Conservation (phyloP, 2,797 vertebrate genomes). For the Buceros bicornis region DNA sequence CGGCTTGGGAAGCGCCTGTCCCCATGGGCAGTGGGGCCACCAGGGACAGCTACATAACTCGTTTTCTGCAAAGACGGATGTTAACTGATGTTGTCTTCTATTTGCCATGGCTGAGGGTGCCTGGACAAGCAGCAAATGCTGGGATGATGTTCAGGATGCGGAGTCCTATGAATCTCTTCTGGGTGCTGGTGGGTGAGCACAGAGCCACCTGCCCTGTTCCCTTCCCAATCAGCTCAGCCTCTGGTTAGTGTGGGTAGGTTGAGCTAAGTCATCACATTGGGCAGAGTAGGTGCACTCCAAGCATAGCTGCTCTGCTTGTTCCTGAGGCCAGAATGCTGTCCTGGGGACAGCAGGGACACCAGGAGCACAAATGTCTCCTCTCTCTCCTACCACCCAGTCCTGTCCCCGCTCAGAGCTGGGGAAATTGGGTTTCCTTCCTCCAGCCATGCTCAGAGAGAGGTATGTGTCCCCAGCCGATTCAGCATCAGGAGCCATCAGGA, state of each 20-base stretch:
- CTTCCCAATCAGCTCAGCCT: neutral
- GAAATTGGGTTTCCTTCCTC: neutral
- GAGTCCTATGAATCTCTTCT: neutral
- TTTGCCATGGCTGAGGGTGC: neutral
- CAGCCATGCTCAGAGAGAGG: neutral
- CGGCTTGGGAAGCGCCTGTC: neutral
- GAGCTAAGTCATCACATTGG: neutral
- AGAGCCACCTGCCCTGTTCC: neutral
- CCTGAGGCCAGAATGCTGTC: neutral
- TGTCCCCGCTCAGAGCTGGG: neutral
- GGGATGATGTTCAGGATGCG: neutral
- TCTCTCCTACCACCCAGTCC: neutral
- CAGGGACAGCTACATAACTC: neutral
- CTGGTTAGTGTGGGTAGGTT: neutral
- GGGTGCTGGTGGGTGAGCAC: neutral
- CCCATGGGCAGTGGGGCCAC: neutral
- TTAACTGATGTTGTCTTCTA: neutral
- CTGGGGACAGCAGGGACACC: neutral
- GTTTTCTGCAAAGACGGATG: neutral
- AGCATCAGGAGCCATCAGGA: neutral
- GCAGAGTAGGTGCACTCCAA: rapidly evolving
- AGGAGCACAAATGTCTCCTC: neutral
- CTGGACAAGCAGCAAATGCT: neutral
- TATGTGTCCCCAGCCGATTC: rapidly evolving
- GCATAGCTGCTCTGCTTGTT: too few species aligned